Evolutionary conservation across 2,888 invertebrate genomes (phyloP).

Genomic region (Drosophila ezoana): DNA sequence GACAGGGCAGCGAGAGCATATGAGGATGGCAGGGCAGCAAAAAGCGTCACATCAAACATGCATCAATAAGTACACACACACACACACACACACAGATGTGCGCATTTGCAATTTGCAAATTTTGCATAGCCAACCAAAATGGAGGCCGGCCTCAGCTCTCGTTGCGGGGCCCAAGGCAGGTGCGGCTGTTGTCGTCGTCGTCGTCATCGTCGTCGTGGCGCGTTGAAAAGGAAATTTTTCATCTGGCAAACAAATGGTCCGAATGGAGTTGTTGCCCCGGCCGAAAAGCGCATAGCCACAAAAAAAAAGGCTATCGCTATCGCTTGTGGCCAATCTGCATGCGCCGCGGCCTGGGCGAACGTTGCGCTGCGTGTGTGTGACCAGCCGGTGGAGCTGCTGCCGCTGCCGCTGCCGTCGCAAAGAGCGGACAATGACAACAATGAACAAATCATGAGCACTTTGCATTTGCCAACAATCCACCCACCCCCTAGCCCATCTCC

Average conservation of each 20-base stretch:
- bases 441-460: constrained; percentile 80
- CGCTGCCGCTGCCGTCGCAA: constrained; percentile 6
- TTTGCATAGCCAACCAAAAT: constrained; percentile 63
- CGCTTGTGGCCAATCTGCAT: constrained; percentile 79
- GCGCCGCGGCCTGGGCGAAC: constrained; percentile 42
- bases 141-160: constrained; percentile 27
- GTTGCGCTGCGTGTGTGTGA: constrained; percentile 45
- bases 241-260: constrained; percentile 60
- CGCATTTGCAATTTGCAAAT: constrained; percentile 77
- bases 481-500: constrained; percentile 6
- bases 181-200: constrained; percentile 41
- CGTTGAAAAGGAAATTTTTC: constrained; percentile 79
- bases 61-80: constrained; percentile 67
- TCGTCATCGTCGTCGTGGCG: constrained; percentile 46
- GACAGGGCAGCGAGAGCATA: constrained; percentile 1
- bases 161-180: constrained; percentile 54
- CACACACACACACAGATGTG: constrained; percentile 13
- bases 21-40: constrained; percentile 30
- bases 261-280: constrained; percentile 58
- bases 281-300: constrained; percentile 55
- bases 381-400: constrained; percentile 26
- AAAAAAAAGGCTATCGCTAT: constrained; percentile 78
- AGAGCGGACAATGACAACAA: constrained; percentile 75
- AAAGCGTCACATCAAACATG: constrained; percentile 78
- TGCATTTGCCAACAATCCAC: constrained; percentile 49